These are phyloP conservation scores for Enteromius anoplus DNA, from an alignment of 2,797 vertebrate species.

Conservation along the genomic window DNA sequence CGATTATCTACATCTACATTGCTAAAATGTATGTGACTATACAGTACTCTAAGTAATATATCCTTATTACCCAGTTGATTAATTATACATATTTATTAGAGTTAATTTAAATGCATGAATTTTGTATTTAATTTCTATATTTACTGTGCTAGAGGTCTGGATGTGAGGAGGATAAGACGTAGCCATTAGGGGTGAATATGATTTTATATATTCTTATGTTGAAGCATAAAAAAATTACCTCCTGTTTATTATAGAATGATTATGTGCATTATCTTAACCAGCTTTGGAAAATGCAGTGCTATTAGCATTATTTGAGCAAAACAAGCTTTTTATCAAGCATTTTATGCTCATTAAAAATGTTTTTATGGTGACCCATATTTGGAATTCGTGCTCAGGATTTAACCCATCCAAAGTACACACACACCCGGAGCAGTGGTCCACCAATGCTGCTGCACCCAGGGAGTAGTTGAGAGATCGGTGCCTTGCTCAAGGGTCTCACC, in stretches of 20 bases:
- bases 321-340: neutral
- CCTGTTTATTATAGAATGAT: neutral
- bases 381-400: no score
- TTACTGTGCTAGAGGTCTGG: neutral
- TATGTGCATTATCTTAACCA: neutral
- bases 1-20: no score
- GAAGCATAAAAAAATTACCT: neutral
- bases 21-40: neutral
- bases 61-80: no score
- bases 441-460: no score
- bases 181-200: neutral
- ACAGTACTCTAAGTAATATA: no score
- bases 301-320: neutral
- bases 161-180: neutral
- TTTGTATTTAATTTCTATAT: neutral
- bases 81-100: no score
- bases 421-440: no score
- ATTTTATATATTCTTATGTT: conserved; percentile 2
- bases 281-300: neutral
- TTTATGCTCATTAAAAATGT: neutral
- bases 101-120: no score
- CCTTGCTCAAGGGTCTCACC: no score
- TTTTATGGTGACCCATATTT: no score
- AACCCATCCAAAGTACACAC: no score
- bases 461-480: no score